A percentile compares a stretch with the other conserved stretches of the same genome.
Evolutionary conservation across 2,113 vertebrate species (phyloP).

Genomic region (Odocoileus virginianus): DNA sequence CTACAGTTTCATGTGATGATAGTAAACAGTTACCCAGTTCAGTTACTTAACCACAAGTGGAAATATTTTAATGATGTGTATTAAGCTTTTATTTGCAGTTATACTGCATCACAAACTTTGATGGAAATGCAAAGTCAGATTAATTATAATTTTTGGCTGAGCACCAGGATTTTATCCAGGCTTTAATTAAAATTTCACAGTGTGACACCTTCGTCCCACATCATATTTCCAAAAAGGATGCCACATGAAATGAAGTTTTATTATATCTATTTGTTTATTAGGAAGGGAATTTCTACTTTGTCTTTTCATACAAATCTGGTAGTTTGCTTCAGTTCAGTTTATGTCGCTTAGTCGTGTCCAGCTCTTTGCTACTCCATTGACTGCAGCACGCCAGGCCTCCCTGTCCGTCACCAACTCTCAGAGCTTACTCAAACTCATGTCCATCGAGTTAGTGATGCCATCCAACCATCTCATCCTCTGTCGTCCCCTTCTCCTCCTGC

Average conservation of each 20-base stretch:
- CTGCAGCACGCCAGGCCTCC: background rate
- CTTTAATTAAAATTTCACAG: conserved; percentile 55
- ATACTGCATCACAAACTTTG: background rate
- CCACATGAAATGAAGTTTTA: background rate
- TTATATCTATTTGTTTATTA: conserved; percentile 11
- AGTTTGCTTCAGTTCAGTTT: background rate
- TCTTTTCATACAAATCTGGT: background rate
- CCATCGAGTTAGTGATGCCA: background rate
- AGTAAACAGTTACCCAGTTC: background rate
- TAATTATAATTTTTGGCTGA: conserved; percentile 11
- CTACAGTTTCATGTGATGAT: background rate
- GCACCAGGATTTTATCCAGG: conserved; percentile 1
- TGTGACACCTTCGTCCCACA: background rate
- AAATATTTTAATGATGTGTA: background rate
- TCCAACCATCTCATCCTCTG: background rate
- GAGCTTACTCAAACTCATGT: background rate
- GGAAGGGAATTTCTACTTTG: conserved; percentile 1
- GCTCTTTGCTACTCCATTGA: background rate
- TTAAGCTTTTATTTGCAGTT: conserved; percentile 5
- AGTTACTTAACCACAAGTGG: background rate
- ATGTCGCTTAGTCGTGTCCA: background rate
- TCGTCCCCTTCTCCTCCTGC: background rate
- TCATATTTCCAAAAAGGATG: conserved; percentile 7
- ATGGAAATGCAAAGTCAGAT: background rate
- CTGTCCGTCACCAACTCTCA: background rate